Evolutionary conservation across 2,888 invertebrate genomes (phyloP).

Genomic region (Drosophila multiciliata): DNA sequence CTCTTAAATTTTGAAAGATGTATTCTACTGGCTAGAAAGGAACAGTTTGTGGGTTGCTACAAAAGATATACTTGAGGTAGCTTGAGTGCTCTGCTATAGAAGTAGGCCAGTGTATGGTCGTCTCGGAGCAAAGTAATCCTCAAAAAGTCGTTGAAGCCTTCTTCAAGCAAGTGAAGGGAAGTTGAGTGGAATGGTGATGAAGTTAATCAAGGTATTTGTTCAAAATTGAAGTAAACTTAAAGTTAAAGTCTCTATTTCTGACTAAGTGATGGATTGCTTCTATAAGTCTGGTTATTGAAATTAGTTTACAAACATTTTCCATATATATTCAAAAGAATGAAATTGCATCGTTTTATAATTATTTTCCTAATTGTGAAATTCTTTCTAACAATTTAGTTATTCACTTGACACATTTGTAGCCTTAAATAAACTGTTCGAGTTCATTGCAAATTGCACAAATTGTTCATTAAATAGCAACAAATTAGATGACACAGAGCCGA

Average conservation of each 20-base stretch:
- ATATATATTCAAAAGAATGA: background rate
- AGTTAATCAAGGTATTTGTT: background rate
- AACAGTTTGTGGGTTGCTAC: too few relatives aligned
- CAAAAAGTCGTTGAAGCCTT: background rate
- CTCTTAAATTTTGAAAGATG: background rate
- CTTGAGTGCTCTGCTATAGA: background rate
- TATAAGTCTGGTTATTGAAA: background rate
- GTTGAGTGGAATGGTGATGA: background rate
- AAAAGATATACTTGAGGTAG: background rate
- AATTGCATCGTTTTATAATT: background rate
- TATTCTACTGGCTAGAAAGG: too few relatives aligned
- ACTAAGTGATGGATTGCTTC: background rate
- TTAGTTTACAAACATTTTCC: background rate
- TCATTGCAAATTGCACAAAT: conserved; percentile 61
- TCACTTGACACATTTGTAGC: conserved; percentile 10
- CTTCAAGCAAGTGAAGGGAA: background rate
- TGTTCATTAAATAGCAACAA: conserved; percentile 62
- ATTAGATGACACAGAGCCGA: conserved; percentile 58
- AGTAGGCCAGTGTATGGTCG: background rate
- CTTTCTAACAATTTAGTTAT: background rate
- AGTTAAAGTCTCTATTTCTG: background rate
- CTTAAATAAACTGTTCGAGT: conserved; percentile 31
- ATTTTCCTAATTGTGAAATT: background rate
- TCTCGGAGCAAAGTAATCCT: background rate
- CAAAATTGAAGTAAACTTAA: background rate